Evolutionary conservation across 2,888 invertebrate genomes (phyloP).

Genomic region (Eupithecia subumbrata): DNA sequence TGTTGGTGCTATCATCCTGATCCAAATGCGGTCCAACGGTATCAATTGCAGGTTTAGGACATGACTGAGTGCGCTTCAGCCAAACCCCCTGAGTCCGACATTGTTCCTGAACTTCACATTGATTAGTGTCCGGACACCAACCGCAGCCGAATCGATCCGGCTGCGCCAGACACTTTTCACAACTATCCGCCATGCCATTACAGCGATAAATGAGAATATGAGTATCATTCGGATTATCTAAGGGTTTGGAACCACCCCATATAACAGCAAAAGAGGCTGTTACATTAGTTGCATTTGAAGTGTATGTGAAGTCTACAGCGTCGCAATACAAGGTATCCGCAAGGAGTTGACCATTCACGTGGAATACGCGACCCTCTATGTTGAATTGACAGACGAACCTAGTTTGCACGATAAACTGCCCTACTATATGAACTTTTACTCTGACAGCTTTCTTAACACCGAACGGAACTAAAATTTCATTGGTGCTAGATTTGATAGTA

Average conservation of each 20-base stretch:
- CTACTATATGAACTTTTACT: constrained; percentile 97
- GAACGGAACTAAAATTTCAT: constrained; percentile 96
- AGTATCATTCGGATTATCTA: constrained; percentile 98
- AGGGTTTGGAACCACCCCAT: constrained; percentile 96
- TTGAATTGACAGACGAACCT: constrained; percentile 98
- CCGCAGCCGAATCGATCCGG: not conserved
- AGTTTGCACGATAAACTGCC: constrained; percentile 97
- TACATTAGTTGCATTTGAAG: constrained; percentile 95
- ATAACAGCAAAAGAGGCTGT: constrained; percentile 97
- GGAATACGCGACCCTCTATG: constrained; percentile 96
- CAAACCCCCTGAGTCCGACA: not conserved
- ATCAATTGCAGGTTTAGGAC: not conserved
- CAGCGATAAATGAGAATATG: constrained; percentile 96
- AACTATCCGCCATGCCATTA: not conserved
- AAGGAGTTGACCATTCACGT: constrained; percentile 94
- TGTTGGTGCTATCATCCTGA: constrained; percentile 92
- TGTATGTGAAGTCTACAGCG: constrained; percentile 95
- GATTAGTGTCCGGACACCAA: not conserved
- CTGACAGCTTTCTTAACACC: constrained; percentile 95
- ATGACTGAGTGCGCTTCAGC: not conserved
- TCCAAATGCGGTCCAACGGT: constrained; percentile 84
- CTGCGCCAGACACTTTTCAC: constrained; percentile 7
- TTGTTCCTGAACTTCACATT: not conserved
- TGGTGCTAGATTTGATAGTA: constrained; percentile 94
- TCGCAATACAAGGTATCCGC: constrained; percentile 98